Percentiles rank a stretch among this genome's conserved stretches.
Evolutionary conservation across 2,113 vertebrate genomes (phyloP).

Genomic region (Microcebus jonahi): DNA sequence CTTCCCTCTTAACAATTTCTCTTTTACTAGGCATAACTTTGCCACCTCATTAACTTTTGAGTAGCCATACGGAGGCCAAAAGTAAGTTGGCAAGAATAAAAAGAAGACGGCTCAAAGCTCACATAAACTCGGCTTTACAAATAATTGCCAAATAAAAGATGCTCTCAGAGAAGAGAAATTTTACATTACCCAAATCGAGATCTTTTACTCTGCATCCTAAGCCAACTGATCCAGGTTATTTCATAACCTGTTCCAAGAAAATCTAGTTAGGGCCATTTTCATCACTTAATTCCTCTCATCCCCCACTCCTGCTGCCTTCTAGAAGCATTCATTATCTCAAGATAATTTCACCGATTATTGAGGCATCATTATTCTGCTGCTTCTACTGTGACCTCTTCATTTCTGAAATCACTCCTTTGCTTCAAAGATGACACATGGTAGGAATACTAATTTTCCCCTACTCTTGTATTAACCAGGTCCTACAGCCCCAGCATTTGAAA

Average conservation of each 20-base stretch:
- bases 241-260: neutral
- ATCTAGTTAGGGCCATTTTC: slow-evolving; percentile 19
- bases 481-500: neutral
- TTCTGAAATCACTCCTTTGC: slow-evolving; percentile 62
- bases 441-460: slow-evolving; percentile 26
- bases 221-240: neutral
- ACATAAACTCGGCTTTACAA: neutral
- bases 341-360: slow-evolving; percentile 54
- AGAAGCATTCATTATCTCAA: slow-evolving; percentile 52
- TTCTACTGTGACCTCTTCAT: slow-evolving; percentile 54
- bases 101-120: neutral
- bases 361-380: slow-evolving; percentile 55
- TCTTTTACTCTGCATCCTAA: neutral
- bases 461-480: neutral
- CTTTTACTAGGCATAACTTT: neutral
- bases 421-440: slow-evolving; percentile 36
- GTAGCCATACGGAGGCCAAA: neutral
- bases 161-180: slow-evolving; percentile 35
- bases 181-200: neutral
- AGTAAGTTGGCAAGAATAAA: slow-evolving; percentile 28
- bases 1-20: neutral
- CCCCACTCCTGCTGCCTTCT: neutral
- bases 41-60: slow-evolving; percentile 7
- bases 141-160: slow-evolving; percentile 45
- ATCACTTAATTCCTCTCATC: neutral